phyloP scores from a whole-genome alignment of 2,888 invertebrate genomes.

The Cordilura impudica region DNA sequence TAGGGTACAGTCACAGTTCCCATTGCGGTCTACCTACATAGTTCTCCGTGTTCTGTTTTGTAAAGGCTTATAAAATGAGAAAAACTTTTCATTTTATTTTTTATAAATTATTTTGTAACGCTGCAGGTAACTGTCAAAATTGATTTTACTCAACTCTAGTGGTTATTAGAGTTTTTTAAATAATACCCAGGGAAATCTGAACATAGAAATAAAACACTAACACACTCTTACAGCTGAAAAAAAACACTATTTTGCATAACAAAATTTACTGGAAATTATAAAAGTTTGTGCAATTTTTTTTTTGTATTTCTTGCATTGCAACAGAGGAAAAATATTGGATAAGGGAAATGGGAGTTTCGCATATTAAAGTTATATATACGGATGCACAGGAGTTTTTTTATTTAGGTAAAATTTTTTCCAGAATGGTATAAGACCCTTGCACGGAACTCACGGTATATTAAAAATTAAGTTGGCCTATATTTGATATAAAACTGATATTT shows the following conservation, averaged over 20 bases:
- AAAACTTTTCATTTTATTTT: constrained; percentile 28
- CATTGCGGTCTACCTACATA: no score
- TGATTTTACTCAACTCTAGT: constrained; percentile 73
- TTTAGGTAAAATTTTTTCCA: no score
- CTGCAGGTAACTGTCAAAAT: constrained; percentile 76
- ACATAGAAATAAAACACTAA: constrained; percentile 37
- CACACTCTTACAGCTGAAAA: constrained; percentile 18
- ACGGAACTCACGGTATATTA: no score
- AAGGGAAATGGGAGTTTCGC: neutral
- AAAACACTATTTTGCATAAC: constrained; percentile 6
- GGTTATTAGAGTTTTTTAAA: constrained; percentile 55
- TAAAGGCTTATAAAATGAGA: constrained; percentile 10
- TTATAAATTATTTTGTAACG: constrained; percentile 46
- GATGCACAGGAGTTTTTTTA: no score
- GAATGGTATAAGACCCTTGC: no score
- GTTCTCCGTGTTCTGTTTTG: no score
- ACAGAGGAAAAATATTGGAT: neutral
- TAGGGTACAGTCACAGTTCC: no score
- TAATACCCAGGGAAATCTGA: constrained; percentile 52
- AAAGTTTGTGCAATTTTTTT: constrained; percentile 32
- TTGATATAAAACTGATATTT: no score
- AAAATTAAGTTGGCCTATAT: no score
- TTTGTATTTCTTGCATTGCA: neutral
- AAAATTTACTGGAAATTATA: constrained; percentile 42
- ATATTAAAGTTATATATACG: no score